Base-by-base conservation (phyloP, 2,797 vertebrate species). In the Paguma larvata region DNA sequence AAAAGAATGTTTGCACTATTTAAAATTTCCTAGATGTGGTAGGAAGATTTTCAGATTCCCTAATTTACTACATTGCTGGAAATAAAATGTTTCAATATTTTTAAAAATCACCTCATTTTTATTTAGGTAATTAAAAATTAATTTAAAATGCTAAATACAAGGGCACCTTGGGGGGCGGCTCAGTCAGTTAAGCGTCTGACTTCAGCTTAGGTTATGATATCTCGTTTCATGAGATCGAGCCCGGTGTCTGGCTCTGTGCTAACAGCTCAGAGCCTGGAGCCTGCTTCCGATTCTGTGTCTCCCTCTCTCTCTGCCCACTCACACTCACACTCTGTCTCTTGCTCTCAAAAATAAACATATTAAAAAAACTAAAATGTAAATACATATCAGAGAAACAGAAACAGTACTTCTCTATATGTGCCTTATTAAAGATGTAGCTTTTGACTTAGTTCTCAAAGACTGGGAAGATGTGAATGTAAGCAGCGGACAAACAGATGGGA, bases 21-120 rank as follows among this genome's bases (percentile, higher is more conserved):
- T 87, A 46, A 87, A 44, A 67, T 65, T 73, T 48, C 13, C n/a
- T 41, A 87, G 7, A 3, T 62, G 23, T 48, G 59, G 10, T 30
- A 56, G 23, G 6, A 93, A 25, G 13, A 9, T 25, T 91, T 93
- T 82, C 7, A 59, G 65, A 56, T 63, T 82, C 53, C 53, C 72
- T 65, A 70, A 84, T 41, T 79, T 84, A 53, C 15, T 86, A 30
- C 13, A 62, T n/a, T 75, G 34, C 27, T 88, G 32, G n/a, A 87
- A 87, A 80, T 79, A 93, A 90, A 56, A 70, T 25, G 5, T 41
- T 72, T 70, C 27, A 80, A 67, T 94, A 84, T 80, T 91, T 79
- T 84, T 59, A 21, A 30, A 86, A 73, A 46, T 79, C 34, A 91
- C 84, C 30, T 80, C 21, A 53, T 11, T 75, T 67, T 82, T 87